Conservation (phyloP, 2,888 invertebrate genomes). For the Limnephilus auricula region DNA sequence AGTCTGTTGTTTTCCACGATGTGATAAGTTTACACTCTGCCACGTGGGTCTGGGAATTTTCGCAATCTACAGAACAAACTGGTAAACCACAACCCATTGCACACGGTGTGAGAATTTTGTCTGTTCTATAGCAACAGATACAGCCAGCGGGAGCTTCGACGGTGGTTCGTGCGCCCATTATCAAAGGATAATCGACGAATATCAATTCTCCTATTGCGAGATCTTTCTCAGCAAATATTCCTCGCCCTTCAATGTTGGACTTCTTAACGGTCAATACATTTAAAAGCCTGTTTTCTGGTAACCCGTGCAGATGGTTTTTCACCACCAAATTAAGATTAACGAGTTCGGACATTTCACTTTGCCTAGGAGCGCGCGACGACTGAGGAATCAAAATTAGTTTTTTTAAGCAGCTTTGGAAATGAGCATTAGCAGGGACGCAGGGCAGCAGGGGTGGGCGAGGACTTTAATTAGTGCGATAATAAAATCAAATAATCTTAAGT, state of each 20-base stretch:
- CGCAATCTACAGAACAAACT: conserved; percentile 83
- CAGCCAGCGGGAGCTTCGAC: conserved; percentile 79
- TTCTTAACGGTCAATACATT: conserved; percentile 79
- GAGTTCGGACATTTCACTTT: conserved; percentile 77
- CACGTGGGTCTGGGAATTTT: conserved; percentile 78
- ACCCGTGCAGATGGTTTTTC: conserved; percentile 74
- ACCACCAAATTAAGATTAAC: conserved; percentile 76
- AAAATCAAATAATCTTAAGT: background rate
- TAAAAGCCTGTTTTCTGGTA: conserved; percentile 69
- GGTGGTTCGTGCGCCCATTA: conserved; percentile 83
- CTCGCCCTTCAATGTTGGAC: conserved; percentile 83
- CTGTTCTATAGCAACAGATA: conserved; percentile 79
- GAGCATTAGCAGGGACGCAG: background rate
- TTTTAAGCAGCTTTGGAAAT: conserved; percentile 27
- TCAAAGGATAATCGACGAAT: conserved; percentile 83
- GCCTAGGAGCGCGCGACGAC: conserved; percentile 72
- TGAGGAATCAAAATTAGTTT: conserved; percentile 67
- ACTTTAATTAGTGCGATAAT: background rate
- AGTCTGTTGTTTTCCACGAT: conserved; percentile 77
- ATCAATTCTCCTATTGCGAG: conserved; percentile 83
- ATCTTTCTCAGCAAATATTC: conserved; percentile 83
- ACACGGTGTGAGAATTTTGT: conserved; percentile 77
- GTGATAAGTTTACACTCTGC: conserved; percentile 82
- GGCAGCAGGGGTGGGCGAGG: background rate
- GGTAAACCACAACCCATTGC: conserved; percentile 82